Conservation (phyloP, 2,797 vertebrate species). For the Acanthopagrus latus region DNA sequence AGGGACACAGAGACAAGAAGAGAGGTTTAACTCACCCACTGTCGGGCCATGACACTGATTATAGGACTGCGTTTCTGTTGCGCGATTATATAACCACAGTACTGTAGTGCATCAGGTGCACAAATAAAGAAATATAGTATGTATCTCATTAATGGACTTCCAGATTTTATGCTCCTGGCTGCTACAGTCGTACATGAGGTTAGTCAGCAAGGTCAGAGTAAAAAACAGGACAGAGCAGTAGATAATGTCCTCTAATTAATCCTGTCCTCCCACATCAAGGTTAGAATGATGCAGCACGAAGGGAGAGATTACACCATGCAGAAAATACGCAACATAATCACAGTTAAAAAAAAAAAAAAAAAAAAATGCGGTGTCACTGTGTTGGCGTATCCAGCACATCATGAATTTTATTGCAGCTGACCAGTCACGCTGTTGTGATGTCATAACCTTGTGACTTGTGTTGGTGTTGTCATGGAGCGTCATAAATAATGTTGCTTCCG, state of each 20-base stretch:
- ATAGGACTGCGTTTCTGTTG: background rate
- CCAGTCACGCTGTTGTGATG: too few species aligned
- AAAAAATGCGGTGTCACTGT: too few species aligned
- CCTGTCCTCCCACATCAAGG: background rate
- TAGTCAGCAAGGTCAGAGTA: conserved; percentile 11
- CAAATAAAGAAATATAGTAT: background rate
- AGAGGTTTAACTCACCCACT: conserved; percentile 29
- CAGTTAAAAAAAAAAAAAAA: background rate
- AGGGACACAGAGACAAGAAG: background rate
- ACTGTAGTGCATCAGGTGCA: background rate
- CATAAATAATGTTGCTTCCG: too few species aligned
- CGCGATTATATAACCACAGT: background rate
- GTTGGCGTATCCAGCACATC: too few species aligned
- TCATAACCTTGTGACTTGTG: too few species aligned
- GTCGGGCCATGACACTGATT: background rate
- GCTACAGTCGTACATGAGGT: background rate
- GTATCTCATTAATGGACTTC: background rate
- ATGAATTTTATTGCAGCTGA: too few species aligned
- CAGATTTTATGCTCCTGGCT: background rate
- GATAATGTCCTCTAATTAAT: conserved; percentile 21
- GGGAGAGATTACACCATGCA: background rate
- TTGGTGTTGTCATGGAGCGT: too few species aligned
- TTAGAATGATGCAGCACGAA: background rate
- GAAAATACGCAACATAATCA: background rate
- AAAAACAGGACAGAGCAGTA: conserved; percentile 3